Base-by-base conservation (phyloP, 2,888 invertebrate genomes). In the Leucozona laternaria region DNA sequence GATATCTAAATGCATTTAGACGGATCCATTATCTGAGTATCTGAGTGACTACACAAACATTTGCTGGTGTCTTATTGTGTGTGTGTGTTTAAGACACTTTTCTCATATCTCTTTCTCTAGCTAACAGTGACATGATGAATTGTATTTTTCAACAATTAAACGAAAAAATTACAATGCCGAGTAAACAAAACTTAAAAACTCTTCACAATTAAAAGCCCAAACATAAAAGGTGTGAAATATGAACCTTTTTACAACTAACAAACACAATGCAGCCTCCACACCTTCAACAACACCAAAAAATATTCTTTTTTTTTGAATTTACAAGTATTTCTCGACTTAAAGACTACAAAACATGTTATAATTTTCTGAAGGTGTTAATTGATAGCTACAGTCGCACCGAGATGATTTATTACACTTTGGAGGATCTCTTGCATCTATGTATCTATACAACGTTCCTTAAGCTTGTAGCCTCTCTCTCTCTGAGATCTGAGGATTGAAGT, bases 361-460 rank as follows among this genome's bases (percentile, higher is more conserved):
- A 86, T 86, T 86, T 86, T 86, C 70, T 82, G 81, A 82, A 86
- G 86, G 86, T 86, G 86, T 86, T 86, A 86, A 86, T 86, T 86
- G 78, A 82, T 82, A 77, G 78, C 82, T 66, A 68, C 78, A 86
- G 78, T 75, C 86, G 75, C 70, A 86, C 45, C 70, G 48, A 75
- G 75, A 86, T 86, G 82, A 86, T 86, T 86, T 86, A 86, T 86
- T 82, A 48, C 10, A 22, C 71, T 70, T 31, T 50, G 10, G 70
- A 68, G 79, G 81, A 78, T 58, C 53, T 55, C 37, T 25, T 37
- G 37, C 15, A 76, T 25, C 43, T 37, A 17, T 3, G 1, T 4
- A 0, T 31, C 6, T 13, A 4, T 11, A 2, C 11, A 20, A 20
- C 11, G 6, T 53, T 25, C 31, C 17, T 58, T 50, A 40, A 43